Percentiles rank a stretch among this genome's conserved stretches.
Conservation (phyloP, 2,888 invertebrate genomes). For the Pheosia gnoma region DNA sequence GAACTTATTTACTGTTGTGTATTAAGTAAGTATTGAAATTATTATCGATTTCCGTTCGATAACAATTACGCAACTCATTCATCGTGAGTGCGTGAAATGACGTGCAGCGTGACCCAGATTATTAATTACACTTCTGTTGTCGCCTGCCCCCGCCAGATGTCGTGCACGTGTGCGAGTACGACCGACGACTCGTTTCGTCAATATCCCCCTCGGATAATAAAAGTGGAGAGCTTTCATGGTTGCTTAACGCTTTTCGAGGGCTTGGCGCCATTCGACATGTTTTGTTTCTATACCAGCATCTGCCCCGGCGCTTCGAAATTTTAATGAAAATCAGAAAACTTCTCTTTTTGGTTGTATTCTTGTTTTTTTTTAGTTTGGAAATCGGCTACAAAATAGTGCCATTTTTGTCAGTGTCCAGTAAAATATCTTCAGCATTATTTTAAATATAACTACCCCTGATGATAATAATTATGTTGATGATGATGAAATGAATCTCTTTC, state of each 20-base stretch:
- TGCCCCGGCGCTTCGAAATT: background rate
- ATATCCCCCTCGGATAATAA: slow-evolving; percentile 29
- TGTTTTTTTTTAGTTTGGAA: too few species aligned
- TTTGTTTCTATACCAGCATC: background rate
- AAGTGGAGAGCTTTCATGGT: slow-evolving; percentile 28
- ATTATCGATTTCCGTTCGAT: slow-evolving; percentile 9
- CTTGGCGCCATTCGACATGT: slow-evolving; percentile 31
- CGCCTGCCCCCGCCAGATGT: slow-evolving; percentile 57
- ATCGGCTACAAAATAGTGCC: too few species aligned
- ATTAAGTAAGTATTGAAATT: background rate
- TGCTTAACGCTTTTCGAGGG: slow-evolving; percentile 26
- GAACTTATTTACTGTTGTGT: too few species aligned
- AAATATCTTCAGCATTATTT: too few species aligned
- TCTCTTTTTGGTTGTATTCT: too few species aligned
- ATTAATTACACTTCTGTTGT: slow-evolving; percentile 42
- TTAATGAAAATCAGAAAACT: too few species aligned
- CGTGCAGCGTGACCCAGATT: slow-evolving; percentile 40
- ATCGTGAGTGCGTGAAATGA: slow-evolving; percentile 11
- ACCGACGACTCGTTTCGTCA: slow-evolving; percentile 31
- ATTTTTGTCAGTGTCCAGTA: too few species aligned
- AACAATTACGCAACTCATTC: slow-evolving; percentile 17
- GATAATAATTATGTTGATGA: too few species aligned
- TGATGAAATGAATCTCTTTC: too few species aligned
- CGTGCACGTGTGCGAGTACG: slow-evolving; percentile 45
- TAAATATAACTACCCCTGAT: too few species aligned